Evolutionary conservation across 1,140 invertebrate species (phyloP).

Genomic region (Pseudomyrmex sp.): DNA sequence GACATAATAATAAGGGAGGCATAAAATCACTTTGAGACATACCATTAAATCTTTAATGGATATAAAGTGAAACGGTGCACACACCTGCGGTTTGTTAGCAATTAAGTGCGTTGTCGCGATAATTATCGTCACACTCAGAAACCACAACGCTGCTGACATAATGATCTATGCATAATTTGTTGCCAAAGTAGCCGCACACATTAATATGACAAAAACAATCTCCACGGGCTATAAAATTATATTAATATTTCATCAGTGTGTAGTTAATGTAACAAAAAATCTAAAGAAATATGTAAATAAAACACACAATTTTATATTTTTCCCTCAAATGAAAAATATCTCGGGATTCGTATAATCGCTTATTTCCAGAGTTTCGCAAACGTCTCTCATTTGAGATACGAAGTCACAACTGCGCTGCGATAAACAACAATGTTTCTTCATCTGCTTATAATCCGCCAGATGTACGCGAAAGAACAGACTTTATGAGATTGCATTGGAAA

Average conservation of each 20-base stretch:
- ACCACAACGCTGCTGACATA: constrained; percentile 18
- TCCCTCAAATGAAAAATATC: background rate
- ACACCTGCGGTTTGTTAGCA: background rate
- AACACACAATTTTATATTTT: background rate
- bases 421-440: background rate
- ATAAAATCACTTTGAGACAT: background rate
- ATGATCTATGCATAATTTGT: constrained; percentile 21
- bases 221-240: background rate
- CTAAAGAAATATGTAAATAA: background rate
- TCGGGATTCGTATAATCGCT: background rate
- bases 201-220: background rate
- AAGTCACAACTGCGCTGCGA: too few relatives aligned
- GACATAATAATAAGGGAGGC: background rate
- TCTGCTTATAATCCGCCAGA: background rate
- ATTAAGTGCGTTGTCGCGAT: background rate
- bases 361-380: background rate
- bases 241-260: background rate
- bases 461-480: background rate
- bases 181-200: background rate
- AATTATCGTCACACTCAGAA: constrained; percentile 1
- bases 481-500: background rate
- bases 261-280: background rate
- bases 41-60: constrained; percentile 6
- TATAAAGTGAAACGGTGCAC: background rate
- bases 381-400: too few relatives aligned